Conservation (phyloP, 2,113 vertebrate species). For the Albula goreensis region DNA sequence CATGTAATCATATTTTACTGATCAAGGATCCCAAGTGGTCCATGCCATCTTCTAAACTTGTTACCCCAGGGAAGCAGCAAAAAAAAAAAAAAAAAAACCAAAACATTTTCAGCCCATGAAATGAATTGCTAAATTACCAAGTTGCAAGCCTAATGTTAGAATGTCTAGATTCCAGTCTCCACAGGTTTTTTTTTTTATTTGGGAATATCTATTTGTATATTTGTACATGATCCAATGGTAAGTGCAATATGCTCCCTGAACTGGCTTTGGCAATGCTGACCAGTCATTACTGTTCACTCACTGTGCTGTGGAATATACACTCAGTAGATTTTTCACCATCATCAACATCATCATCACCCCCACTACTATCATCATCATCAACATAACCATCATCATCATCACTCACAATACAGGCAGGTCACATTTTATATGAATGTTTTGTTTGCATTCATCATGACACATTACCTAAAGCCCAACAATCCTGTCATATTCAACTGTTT, state of each 20-base stretch:
- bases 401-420: background rate
- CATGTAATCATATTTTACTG: background rate
- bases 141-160: background rate
- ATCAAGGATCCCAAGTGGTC: background rate
- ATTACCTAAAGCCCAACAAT: background rate
- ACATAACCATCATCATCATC: background rate
- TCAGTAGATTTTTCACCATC: background rate
- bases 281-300: background rate
- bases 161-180: background rate
- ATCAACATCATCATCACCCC: background rate
- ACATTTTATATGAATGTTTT: background rate
- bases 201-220: background rate
- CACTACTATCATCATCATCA: no score
- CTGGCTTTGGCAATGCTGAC: slow-evolving; percentile 3
- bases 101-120: background rate
- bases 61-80: no score
- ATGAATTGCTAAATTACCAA: background rate
- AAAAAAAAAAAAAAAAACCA: background rate
- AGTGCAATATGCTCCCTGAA: slow-evolving; percentile 6
- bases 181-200: background rate
- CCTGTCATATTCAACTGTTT: background rate
- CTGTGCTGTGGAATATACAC: background rate
- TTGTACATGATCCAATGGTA: slow-evolving; percentile 6
- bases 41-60: background rate
- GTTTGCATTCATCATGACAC: background rate